Evolutionary conservation across 2,797 vertebrate species (phyloP), one percentile per base, ranked within the genome.

Genomic region (Tarsius wallacei): DNA sequence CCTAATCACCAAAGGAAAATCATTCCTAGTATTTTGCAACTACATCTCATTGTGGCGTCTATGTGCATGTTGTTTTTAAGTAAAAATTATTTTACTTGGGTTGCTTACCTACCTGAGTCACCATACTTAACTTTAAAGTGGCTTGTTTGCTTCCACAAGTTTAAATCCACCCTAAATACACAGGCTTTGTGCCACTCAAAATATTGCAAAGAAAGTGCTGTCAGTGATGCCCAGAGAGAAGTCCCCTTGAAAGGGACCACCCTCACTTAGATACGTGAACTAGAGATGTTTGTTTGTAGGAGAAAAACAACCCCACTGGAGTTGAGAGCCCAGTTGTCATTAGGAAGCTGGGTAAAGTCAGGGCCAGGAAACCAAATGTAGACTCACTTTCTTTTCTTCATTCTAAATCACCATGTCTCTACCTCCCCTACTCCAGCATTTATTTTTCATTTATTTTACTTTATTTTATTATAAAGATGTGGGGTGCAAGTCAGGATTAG

Each of bases 131-230:
- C 28, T 87, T 71, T 76, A 82, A 97, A n/a, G 42, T 15, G 49
- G 63, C 47, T 74, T 95, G 63, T 36, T 78, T 95, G 16, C 49
- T 87, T 78, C 51, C 53, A 93, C 19, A 95, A 71, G 70, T 81
- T 96, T n/a, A 82, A 78, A 92, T 74, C 64, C 2, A 93, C 16
- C 31, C 57, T 16, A 22, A 68, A 77, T 17, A 33, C 47, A 57
- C 77, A 47, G 6, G 36, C n/a, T 74, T 78, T 85, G 57, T 7
- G 42, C 13, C 51, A 51, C 24, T 68, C 15, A 78, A 73, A 90
- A 87, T 49, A 42, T 10, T 55, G 31, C 51, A 73, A 80, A 76
- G 70, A 28, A 84, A 36, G 4, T 15, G 6, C 42, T 73, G 9
- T 70, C 12, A 7, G 31, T 16, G 42, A 71, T 17, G 13, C 17